phyloP scores from a whole-genome alignment of 1,140 invertebrate species.

The Brachionus paranguensis region DNA sequence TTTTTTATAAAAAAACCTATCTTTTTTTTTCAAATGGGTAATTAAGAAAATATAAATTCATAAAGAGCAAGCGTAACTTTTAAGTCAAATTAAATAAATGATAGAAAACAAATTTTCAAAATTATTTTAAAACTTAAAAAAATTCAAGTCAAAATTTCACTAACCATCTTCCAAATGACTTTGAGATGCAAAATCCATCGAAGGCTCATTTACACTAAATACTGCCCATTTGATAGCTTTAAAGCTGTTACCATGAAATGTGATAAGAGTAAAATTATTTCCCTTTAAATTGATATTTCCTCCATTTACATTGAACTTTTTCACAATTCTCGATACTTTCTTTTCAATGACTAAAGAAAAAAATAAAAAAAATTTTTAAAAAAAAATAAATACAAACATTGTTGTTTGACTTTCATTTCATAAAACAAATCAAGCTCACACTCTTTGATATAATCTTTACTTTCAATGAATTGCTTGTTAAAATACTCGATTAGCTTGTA shows the following conservation, averaged over 20 bases:
- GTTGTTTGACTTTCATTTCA: conserved; percentile 39
- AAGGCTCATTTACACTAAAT: conserved; percentile 86
- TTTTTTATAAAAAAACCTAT: no score
- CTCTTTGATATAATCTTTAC: conserved; percentile 38
- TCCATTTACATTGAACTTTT: conserved; percentile 56
- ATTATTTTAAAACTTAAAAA: neutral
- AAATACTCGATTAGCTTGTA: conserved; percentile 94
- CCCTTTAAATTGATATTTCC: conserved; percentile 72
- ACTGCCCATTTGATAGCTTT: conserved; percentile 92
- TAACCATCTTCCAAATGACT: conserved; percentile 2
- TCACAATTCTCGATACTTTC: neutral
- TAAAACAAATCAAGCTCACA: conserved; percentile 39
- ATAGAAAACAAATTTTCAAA: no score
- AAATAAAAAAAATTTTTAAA: neutral
- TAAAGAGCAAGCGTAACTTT: no score
- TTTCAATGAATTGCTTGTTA: conserved; percentile 49
- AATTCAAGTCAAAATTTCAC: neutral
- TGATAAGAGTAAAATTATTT: conserved; percentile 82
- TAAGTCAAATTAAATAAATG: no score
- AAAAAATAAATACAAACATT: neutral
- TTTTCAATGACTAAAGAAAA: conserved; percentile 2
- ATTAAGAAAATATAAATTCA: no score
- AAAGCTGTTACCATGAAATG: conserved; percentile 95
- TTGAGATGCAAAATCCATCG: conserved; percentile 88
- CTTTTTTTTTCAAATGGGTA: no score